Evolutionary conservation across 1,140 invertebrate genomes (phyloP), one percentile per base, ranked within the genome.

Genomic region (Asbolus verrucosus): DNA sequence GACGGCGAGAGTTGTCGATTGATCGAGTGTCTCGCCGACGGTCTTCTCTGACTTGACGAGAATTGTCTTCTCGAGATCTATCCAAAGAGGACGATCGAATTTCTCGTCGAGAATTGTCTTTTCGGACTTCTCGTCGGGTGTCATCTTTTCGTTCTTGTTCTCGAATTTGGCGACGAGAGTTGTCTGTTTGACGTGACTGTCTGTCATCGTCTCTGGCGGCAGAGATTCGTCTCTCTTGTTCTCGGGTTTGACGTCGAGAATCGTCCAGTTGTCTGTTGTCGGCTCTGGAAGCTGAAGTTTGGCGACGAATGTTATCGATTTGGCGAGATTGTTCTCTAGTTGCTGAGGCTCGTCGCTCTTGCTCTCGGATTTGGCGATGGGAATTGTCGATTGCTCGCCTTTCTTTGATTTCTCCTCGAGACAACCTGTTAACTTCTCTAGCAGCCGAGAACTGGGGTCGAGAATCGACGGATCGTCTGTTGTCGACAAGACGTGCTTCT

Each of bases 321-420:
- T 18, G 41, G n/a, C 9, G 16, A 19, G 18, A 46, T 3, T 18
- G 41, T 41, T 46, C 41, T 19, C 41, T 14, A 41, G 6, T 46
- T 1, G 6, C 15, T 46, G 16, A 18, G 14, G 41, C 11, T 38
- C 33, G 33, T 38, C 11, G 33, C 2, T 38, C 33, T n/a, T 38
- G 33, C 33, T 38, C 19, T 46, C 15, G 14, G 13, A 18, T 46
- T 16, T 46, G 41, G 16, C 41, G n/a, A 16, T 8, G 5, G 15
- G 19, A 16, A 46, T 18, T 46, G 41, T 46, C 41, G 41, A 21
- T n/a, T 18, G 16, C 41, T 46, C 41, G 41, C 9, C 41, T 38
- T n/a, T 38, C 11, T 38, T 3, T 38, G 2, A n/a, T 38, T n/a
- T 38, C 33, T 30, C 27, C n/a, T n/a, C 33, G 33, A 11, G 33